Percentiles rank a stretch among this genome's conserved stretches.
phyloP scores from a whole-genome alignment of 2,113 vertebrate genomes.

The Xerus inauris region DNA sequence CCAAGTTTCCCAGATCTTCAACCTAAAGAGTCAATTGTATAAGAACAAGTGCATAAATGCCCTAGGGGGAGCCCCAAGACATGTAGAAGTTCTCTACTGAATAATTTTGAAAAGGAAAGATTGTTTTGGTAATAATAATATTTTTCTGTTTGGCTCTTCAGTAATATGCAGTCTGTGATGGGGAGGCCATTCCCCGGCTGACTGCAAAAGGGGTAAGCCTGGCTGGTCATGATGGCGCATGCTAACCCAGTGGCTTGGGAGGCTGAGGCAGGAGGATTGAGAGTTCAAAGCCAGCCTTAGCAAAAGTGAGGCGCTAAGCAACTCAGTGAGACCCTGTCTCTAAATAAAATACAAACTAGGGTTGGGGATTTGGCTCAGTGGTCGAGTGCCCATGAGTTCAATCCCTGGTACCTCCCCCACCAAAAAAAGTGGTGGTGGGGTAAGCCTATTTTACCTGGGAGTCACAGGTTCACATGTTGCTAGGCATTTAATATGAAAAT shows the following conservation, averaged over 20 bases:
- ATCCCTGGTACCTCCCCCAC: too few species aligned
- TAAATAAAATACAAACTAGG: too few species aligned
- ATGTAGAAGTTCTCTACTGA: background rate
- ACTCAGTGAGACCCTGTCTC: too few species aligned
- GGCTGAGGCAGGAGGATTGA: too few species aligned
- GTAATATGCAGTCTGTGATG: background rate
- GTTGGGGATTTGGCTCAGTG: too few species aligned
- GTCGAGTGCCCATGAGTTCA: too few species aligned
- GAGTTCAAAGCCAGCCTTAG: too few species aligned
- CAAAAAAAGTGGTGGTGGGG: too few species aligned
- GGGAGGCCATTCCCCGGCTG: background rate
- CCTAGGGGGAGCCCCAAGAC: background rate
- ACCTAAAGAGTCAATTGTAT: background rate
- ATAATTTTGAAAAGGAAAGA: slow-evolving; percentile 30
- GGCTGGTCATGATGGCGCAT: too few species aligned
- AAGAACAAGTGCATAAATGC: background rate
- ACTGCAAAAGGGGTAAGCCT: background rate
- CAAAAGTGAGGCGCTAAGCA: too few species aligned
- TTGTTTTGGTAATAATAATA: background rate
- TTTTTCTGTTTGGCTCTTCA: background rate
- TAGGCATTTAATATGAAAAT: background rate
- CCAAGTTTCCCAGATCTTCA: background rate
- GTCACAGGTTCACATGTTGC: background rate
- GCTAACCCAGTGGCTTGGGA: too few species aligned
- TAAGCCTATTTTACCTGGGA: background rate